Evolutionary conservation across 1,140 invertebrate species (phyloP).

Genomic region (Drusus annulatus): DNA sequence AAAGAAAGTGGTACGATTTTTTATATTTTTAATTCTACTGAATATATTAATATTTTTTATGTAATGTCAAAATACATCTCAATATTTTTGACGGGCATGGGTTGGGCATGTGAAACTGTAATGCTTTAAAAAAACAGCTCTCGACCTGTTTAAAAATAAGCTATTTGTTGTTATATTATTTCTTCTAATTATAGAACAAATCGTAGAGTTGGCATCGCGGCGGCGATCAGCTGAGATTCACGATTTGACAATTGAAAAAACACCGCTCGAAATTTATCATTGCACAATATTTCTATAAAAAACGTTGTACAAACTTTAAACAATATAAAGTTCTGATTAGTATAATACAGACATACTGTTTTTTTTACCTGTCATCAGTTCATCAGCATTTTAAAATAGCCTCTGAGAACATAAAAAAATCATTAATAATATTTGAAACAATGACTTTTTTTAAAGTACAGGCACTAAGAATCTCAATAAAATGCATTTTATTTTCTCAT

Average conservation of each 20-base stretch:
- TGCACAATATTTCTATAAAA: constrained; percentile 26
- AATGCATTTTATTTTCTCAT: too few relatives aligned
- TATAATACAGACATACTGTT: too few relatives aligned
- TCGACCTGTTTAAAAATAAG: neutral
- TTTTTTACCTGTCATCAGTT: too few relatives aligned
- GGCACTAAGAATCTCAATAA: too few relatives aligned
- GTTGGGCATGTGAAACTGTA: constrained; percentile 1
- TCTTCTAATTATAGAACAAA: constrained; percentile 49
- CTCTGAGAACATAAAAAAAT: too few relatives aligned
- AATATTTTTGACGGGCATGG: constrained; percentile 16
- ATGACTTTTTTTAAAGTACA: too few relatives aligned
- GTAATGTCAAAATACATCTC: neutral
- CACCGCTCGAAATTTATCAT: neutral
- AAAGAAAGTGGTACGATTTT: constrained; percentile 27
- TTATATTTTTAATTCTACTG: constrained; percentile 1
- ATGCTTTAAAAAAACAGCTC: neutral
- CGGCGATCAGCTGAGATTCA: constrained; percentile 47
- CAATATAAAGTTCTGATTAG: too few relatives aligned
- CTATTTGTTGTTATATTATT: constrained; percentile 28
- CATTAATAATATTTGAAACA: too few relatives aligned
- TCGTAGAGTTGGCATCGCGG: constrained; percentile 39
- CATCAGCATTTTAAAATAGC: too few relatives aligned
- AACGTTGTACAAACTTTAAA: neutral
- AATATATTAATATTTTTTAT: constrained; percentile 16
- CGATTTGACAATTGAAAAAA: constrained; percentile 24